These are phyloP conservation scores for Zaprionus capensis DNA, from an alignment of 1,140 invertebrate genomes.

Conservation along the genomic window DNA sequence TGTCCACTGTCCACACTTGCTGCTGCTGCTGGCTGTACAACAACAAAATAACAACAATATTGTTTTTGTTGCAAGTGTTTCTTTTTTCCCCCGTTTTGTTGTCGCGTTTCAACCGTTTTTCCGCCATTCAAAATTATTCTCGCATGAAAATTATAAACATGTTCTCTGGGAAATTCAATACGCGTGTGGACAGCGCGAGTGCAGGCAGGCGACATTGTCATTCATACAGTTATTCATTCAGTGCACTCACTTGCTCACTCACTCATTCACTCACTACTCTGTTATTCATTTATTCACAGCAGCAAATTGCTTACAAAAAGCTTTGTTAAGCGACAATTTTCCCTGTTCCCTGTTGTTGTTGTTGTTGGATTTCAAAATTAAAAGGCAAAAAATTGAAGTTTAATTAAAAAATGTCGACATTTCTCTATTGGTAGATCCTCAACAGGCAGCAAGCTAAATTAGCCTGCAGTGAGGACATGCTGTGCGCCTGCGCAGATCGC, in stretches of 20 bases:
- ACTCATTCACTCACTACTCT: constrained; percentile 15
- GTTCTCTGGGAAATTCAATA: constrained; percentile 75
- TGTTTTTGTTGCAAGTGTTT: constrained; percentile 14
- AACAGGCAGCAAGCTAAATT: constrained; percentile 53
- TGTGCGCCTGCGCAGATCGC: constrained; percentile 61
- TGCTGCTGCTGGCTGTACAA: constrained; percentile 44
- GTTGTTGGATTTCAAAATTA: constrained; percentile 28
- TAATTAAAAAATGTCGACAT: constrained; percentile 66
- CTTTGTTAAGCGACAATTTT: constrained; percentile 46
- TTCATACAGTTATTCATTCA: constrained; percentile 42
- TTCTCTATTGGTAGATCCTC: constrained; percentile 29
- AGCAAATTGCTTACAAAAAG: constrained; percentile 59
- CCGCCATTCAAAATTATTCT: constrained; percentile 73
- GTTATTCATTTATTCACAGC: constrained; percentile 49
- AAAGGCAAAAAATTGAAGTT: constrained; percentile 45
- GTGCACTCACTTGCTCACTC: constrained; percentile 13
- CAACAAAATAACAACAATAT: constrained; percentile 16
- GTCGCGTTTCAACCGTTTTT: constrained; percentile 56
- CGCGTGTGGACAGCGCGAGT: constrained; percentile 58
- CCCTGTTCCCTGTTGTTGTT: constrained; percentile 12
- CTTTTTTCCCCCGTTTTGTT: not conserved
- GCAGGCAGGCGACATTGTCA: constrained; percentile 37
- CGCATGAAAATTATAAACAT: constrained; percentile 78
- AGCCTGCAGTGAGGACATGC: constrained; percentile 70
- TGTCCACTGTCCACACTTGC: constrained; percentile 47